Evolutionary conservation across 2,888 invertebrate genomes (phyloP).

Genomic region (Aleiodes leptofemur): DNA sequence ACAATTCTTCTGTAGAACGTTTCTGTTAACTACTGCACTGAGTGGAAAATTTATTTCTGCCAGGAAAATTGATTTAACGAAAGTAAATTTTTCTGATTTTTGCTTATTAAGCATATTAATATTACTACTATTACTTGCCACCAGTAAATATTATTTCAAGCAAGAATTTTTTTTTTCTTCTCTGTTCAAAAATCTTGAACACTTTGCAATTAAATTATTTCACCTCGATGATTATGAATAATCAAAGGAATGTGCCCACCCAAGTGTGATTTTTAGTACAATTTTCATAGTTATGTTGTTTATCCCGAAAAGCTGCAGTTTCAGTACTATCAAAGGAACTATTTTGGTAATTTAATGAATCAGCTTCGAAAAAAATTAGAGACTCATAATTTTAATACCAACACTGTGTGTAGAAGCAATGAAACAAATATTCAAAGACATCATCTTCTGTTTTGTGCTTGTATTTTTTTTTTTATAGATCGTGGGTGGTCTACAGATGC

Average conservation of each 20-base stretch:
- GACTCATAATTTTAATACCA: background rate
- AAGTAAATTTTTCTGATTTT: no score
- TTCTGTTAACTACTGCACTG: slow-evolving; percentile 4
- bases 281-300: background rate
- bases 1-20: background rate
- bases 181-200: no score
- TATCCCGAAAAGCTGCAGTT: background rate
- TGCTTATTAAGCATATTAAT: no score
- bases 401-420: background rate
- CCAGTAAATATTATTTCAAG: no score
- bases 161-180: no score
- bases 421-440: slow-evolving; percentile 19
- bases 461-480: slow-evolving; percentile 54
- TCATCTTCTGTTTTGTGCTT: background rate
- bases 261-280: background rate
- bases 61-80: no score
- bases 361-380: background rate
- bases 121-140: no score
- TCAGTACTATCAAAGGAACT: slow-evolving; percentile 14
- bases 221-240: slow-evolving; percentile 29
- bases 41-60: no score
- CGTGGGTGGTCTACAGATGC: slow-evolving; percentile 71
- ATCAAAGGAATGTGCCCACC: background rate
- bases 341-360: slow-evolving; percentile 16
- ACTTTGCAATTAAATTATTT: slow-evolving; percentile 24